These are phyloP conservation scores for Muscicapa striata DNA, from an alignment of 2,797 vertebrate species.

Conservation along the genomic window DNA sequence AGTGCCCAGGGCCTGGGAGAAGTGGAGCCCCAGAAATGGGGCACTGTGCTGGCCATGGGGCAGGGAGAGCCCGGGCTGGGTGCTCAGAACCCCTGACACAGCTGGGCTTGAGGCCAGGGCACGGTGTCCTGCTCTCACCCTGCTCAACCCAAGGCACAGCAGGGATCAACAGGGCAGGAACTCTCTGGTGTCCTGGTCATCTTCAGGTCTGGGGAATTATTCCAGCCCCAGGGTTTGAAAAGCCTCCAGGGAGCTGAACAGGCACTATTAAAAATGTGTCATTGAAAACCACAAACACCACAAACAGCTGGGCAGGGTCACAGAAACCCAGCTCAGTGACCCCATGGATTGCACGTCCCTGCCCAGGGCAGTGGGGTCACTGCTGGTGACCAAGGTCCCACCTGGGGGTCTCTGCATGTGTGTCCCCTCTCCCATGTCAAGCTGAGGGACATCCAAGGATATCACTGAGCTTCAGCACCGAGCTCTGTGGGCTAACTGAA, in stretches of 20 bases:
- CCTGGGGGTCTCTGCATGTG: accelerated
- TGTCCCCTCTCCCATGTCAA: neutral
- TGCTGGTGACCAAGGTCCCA: accelerated
- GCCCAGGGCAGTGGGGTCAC: accelerated
- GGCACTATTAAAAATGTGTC: neutral
- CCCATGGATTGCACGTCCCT: accelerated
- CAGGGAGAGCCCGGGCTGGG: neutral
- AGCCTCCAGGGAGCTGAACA: neutral
- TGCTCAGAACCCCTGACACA: neutral
- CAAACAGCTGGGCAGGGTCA: neutral
- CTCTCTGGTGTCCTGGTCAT: neutral
- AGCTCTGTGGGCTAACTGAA: slow-evolving; percentile 27
- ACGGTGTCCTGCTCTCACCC: neutral
- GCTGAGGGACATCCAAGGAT: slow-evolving; percentile 35
- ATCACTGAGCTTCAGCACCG: neutral
- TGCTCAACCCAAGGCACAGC: neutral
- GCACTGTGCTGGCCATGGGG: neutral
- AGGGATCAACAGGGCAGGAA: neutral
- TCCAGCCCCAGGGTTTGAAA: neutral
- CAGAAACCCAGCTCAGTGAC: accelerated
- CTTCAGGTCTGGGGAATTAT: neutral
- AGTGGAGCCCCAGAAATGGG: neutral
- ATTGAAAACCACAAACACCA: neutral
- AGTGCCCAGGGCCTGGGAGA: accelerated
- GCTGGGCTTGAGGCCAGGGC: neutral